Evolutionary conservation across 2,113 vertebrate genomes (phyloP).

Genomic region (Heteronetta atricapilla): DNA sequence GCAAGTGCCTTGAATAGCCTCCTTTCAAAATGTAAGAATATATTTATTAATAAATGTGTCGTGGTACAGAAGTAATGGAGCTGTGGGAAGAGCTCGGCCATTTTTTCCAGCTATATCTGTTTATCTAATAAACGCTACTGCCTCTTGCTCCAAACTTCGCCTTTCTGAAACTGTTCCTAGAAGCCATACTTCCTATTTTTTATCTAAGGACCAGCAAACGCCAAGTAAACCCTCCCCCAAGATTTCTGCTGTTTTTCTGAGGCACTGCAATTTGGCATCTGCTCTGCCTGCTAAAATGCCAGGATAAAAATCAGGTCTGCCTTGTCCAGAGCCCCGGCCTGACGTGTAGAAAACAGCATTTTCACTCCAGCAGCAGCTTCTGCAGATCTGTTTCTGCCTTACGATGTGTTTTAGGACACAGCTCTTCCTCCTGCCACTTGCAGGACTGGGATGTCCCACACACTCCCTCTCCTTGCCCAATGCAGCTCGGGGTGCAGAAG

Average conservation of each 20-base stretch:
- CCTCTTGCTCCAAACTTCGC: neutral
- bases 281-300: neutral
- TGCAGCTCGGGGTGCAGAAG: neutral
- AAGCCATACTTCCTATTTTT: neutral
- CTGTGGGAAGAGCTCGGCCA: neutral
- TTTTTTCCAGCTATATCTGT: neutral
- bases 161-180: neutral
- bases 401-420: neutral
- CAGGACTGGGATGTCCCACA: accelerated
- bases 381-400: neutral
- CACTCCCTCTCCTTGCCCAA: neutral
- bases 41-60: neutral
- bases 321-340: neutral
- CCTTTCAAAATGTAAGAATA: neutral
- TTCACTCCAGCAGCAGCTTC: neutral
- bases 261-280: neutral
- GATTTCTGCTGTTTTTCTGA: neutral
- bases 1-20: neutral
- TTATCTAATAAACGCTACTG: neutral
- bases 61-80: neutral
- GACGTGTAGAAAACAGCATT: neutral
- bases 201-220: neutral
- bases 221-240: neutral
- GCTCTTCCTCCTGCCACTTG: neutral
- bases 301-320: neutral